Evolutionary conservation across 2,113 vertebrate genomes (phyloP).

Genomic region (Gobiocypris rarus): DNA sequence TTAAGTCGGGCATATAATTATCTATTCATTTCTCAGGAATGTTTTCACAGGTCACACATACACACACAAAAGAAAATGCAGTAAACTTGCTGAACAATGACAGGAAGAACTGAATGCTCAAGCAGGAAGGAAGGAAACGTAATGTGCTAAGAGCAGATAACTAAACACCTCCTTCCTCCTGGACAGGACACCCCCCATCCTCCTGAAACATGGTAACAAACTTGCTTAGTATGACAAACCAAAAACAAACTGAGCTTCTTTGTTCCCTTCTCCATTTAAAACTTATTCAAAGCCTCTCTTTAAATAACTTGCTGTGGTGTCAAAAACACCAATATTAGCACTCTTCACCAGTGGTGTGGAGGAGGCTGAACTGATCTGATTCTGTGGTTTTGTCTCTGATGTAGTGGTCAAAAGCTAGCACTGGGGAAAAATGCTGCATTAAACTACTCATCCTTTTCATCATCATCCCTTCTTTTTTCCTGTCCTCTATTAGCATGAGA

Average conservation of each 20-base stretch:
- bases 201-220: constrained; percentile 47
- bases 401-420: constrained; percentile 26
- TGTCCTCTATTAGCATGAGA: neutral
- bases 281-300: neutral
- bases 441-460: neutral
- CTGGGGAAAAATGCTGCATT: neutral
- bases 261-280: neutral
- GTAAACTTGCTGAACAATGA: constrained; percentile 39
- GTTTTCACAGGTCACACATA: neutral
- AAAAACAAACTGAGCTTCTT: neutral
- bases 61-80: neutral
- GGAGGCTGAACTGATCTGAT: neutral
- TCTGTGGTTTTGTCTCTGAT: neutral
- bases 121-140: constrained; percentile 70
- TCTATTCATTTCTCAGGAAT: neutral
- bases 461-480: neutral
- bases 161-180: constrained; percentile 63
- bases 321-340: neutral
- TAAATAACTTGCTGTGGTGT: neutral
- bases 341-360: neutral
- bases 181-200: constrained; percentile 53
- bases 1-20: neutral
- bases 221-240: neutral
- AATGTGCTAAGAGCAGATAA: constrained; percentile 75
- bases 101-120: constrained; percentile 68